phyloP scores from a whole-genome alignment of 2,113 vertebrate species.

The Sebastes schlegelii region DNA sequence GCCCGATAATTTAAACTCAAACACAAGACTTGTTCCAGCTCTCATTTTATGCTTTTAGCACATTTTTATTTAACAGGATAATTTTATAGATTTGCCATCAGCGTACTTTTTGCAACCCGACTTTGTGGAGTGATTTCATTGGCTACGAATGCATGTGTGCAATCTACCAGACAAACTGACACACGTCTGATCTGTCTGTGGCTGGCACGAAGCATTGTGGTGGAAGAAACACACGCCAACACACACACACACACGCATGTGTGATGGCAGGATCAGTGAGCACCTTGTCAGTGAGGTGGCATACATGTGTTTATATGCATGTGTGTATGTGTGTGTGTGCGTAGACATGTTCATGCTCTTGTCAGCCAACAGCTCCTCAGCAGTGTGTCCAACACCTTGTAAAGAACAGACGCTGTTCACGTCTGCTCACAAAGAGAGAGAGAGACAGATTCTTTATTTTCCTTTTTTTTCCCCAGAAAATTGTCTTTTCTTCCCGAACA shows the following conservation, averaged over 20 bases:
- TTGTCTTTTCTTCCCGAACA: slow-evolving; percentile 36
- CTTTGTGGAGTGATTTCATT: slow-evolving; percentile 55
- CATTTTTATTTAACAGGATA: slow-evolving; percentile 30
- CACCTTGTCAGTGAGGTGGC: slow-evolving; percentile 70
- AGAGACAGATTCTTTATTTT: neutral
- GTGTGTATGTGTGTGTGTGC: slow-evolving; percentile 11
- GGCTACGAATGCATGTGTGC: slow-evolving; percentile 41
- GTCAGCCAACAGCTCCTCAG: slow-evolving; percentile 77
- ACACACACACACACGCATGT: slow-evolving; percentile 8
- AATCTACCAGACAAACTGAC: slow-evolving; percentile 50
- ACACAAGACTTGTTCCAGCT: slow-evolving; percentile 2
- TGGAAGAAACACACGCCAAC: slow-evolving; percentile 17
- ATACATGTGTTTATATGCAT: slow-evolving; percentile 37
- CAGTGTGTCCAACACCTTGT: slow-evolving; percentile 67
- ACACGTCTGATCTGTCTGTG: slow-evolving; percentile 22
- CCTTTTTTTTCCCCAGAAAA: neutral
- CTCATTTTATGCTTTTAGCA: neutral
- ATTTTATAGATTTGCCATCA: slow-evolving; percentile 28
- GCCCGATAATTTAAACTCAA: slow-evolving; percentile 3
- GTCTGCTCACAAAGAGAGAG: slow-evolving; percentile 25
- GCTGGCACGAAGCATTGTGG: slow-evolving; percentile 26
- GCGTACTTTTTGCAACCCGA: neutral
- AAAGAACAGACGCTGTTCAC: slow-evolving; percentile 65
- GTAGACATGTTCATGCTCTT: slow-evolving; percentile 45
- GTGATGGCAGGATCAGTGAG: slow-evolving; percentile 53